Conservation (phyloP, 2,797 vertebrate genomes). For the Hydrophis major region DNA sequence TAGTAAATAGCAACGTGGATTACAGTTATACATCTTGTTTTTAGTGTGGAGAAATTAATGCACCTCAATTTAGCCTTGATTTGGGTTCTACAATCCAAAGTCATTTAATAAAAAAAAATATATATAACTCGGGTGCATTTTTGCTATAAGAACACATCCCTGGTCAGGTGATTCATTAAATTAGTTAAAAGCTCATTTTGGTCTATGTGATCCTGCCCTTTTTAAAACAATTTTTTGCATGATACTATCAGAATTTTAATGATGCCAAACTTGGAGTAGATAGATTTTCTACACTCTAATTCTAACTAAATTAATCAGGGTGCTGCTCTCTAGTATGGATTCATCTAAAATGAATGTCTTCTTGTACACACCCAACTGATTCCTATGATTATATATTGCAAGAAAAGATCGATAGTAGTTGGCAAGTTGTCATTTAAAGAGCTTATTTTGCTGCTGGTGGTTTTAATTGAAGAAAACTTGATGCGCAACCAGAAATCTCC, state of each 20-base stretch:
- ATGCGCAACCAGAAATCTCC: background rate
- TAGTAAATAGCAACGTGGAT: background rate
- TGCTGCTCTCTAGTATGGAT: background rate
- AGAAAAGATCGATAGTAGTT: background rate
- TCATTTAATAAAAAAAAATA: background rate
- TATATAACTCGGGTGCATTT: background rate
- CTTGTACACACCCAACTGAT: background rate
- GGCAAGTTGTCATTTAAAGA: background rate
- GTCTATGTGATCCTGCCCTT: background rate
- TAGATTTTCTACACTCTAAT: background rate
- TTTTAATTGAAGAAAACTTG: background rate
- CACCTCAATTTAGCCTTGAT: background rate
- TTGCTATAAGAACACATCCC: background rate
- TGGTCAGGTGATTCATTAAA: background rate
- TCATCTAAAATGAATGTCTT: background rate
- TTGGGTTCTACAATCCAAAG: background rate
- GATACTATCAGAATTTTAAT: background rate
- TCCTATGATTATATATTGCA: background rate
- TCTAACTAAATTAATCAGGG: background rate
- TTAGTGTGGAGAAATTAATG: background rate
- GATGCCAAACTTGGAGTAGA: background rate
- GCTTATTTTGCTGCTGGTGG: background rate
- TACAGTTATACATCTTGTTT: background rate
- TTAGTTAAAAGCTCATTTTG: background rate
- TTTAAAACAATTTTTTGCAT: background rate